Evolutionary conservation across 2,113 vertebrate species (phyloP).

Genomic region (Cyanoderma ruficeps): DNA sequence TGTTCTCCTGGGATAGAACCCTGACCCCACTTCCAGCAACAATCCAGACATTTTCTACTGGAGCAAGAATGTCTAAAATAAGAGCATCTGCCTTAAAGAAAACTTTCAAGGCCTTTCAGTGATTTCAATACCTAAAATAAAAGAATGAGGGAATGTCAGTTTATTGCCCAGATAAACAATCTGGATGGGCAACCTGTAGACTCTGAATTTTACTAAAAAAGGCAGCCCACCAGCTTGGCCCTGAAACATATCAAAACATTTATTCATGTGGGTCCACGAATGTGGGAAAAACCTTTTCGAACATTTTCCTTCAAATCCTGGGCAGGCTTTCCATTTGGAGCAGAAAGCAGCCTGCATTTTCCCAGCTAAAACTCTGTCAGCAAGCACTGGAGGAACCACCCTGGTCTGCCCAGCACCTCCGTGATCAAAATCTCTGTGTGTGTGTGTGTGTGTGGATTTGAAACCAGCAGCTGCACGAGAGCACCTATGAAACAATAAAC

Average conservation of each 20-base stretch:
- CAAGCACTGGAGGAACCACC: not conserved
- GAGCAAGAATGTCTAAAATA: rapidly evolving
- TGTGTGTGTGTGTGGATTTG: not conserved
- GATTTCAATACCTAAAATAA: not conserved
- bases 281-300: not conserved
- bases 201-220: not conserved
- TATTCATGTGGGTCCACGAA: rapidly evolving
- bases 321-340: not conserved
- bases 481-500: not conserved
- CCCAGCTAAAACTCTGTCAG: not conserved
- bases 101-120: not conserved
- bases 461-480: not conserved
- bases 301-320: not conserved
- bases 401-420: not conserved
- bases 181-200: not conserved
- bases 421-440: rapidly evolving
- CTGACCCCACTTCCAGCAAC: not conserved
- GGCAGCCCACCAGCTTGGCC: not conserved
- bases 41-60: not conserved
- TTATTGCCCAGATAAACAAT: not conserved
- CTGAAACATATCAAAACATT: not conserved
- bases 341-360: rapidly evolving
- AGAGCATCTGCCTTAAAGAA: not conserved
- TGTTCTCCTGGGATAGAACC: rapidly evolving
- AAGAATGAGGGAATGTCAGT: not conserved